These are phyloP conservation scores for Sebastes cheni DNA, from an alignment of 2,797 vertebrate species.

Conservation along the genomic window DNA sequence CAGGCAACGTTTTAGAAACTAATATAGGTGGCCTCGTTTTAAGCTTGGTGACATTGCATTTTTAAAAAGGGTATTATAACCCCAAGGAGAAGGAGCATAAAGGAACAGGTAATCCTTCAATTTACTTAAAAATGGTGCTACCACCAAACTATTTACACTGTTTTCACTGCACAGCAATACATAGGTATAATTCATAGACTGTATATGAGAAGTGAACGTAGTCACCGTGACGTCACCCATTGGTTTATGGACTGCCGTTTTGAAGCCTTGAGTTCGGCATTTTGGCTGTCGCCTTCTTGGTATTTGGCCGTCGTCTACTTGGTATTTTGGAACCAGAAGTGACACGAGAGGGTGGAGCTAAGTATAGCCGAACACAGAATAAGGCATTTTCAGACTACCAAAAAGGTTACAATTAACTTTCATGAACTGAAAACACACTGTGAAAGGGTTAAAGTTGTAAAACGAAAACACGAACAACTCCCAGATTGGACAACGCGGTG, in stretches of 20 bases:
- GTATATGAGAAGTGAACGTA: background rate
- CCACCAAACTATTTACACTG: background rate
- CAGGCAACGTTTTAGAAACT: background rate
- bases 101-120: background rate
- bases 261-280: too few species aligned
- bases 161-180: background rate
- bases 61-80: background rate
- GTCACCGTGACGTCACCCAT: too few species aligned
- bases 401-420: too few species aligned
- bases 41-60: background rate
- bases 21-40: background rate
- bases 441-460: too few species aligned
- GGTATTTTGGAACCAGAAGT: background rate
- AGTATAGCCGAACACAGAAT: too few species aligned
- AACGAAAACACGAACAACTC: too few species aligned
- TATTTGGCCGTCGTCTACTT: too few species aligned
- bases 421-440: too few species aligned
- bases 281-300: too few species aligned
- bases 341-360: background rate
- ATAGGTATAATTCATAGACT: background rate
- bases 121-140: background rate
- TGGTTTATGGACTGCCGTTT: too few species aligned
- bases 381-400: too few species aligned
- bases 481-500: too few species aligned
- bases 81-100: background rate